Evolutionary conservation across 1,140 invertebrate species (phyloP).

Genomic region (Megathymus violae): DNA sequence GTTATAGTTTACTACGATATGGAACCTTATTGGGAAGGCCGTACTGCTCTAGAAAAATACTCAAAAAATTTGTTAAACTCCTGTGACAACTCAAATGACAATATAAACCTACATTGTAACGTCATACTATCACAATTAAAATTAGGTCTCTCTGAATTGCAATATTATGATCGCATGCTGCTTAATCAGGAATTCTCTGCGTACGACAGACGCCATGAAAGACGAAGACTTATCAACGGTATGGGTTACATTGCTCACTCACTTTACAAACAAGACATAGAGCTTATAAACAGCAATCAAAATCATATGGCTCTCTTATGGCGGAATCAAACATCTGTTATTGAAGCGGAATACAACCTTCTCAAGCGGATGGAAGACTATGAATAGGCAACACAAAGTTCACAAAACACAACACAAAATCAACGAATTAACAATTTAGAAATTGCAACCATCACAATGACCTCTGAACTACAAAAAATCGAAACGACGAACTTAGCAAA

Average conservation of each 20-base stretch:
- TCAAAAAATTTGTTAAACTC: background rate
- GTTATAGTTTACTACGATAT: conserved; percentile 15
- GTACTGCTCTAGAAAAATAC: background rate
- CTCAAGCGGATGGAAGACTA: background rate
- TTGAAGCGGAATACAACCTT: conserved; percentile 19
- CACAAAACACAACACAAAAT: too few relatives aligned
- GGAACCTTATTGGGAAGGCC: conserved; percentile 8
- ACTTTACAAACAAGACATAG: background rate
- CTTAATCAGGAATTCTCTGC: conserved; percentile 1
- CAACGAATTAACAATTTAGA: background rate
- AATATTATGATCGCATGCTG: background rate
- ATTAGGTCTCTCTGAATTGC: background rate
- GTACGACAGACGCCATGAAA: background rate
- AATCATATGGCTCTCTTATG: background rate
- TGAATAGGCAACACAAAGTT: background rate
- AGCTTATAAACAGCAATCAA: background rate
- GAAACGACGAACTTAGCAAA: background rate
- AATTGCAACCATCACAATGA: background rate
- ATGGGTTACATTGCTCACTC: background rate
- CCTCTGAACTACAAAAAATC: background rate
- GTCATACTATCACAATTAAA: background rate
- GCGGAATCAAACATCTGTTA: conserved; percentile 16
- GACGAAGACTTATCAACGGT: conserved; percentile 9
- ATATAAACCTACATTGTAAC: background rate
- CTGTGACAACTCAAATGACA: background rate